phyloP scores from a whole-genome alignment of 1,140 invertebrate genomes.

The Thalassaphorura encarpata region DNA sequence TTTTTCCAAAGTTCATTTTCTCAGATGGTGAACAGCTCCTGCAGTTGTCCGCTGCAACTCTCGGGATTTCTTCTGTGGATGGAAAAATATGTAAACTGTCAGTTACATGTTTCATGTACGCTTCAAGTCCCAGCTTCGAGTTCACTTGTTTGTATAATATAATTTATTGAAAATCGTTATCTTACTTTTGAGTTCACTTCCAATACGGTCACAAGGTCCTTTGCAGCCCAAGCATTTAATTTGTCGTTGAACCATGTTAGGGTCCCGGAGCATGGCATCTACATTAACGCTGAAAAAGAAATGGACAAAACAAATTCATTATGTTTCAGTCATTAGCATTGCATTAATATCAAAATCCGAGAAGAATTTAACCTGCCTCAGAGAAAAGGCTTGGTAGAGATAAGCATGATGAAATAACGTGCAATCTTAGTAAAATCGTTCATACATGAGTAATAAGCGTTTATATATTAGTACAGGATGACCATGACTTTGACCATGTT shows the following conservation, averaged over 20 bases:
- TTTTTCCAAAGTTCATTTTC: slow-evolving; percentile 19
- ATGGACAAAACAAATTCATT: neutral
- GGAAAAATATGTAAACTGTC: no score
- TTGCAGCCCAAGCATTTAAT: slow-evolving; percentile 27
- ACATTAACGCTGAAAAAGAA: slow-evolving; percentile 27
- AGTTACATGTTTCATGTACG: neutral
- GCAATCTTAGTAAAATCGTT: no score
- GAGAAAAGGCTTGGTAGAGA: no score
- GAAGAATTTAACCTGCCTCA: no score
- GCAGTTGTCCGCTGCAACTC: slow-evolving; percentile 13
- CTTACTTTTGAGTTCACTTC: slow-evolving; percentile 22
- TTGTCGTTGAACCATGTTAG: slow-evolving; percentile 20
- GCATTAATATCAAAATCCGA: no score
- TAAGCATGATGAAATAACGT: no score
- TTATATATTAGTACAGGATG: no score
- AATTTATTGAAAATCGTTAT: neutral
- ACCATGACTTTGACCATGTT: no score
- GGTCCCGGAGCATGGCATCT: slow-evolving; percentile 23
- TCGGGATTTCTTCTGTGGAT: slow-evolving; percentile 6
- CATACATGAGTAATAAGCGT: no score
- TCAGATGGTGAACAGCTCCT: slow-evolving; percentile 19
- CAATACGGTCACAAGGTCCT: slow-evolving; percentile 22
- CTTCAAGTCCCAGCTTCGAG: no score
- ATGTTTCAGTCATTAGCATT: no score
- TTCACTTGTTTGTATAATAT: no score